A percentile compares a stretch with the other conserved stretches of the same genome.
phyloP scores from a whole-genome alignment of 2,888 invertebrate genomes.

The Euzetes globulus region DNA sequence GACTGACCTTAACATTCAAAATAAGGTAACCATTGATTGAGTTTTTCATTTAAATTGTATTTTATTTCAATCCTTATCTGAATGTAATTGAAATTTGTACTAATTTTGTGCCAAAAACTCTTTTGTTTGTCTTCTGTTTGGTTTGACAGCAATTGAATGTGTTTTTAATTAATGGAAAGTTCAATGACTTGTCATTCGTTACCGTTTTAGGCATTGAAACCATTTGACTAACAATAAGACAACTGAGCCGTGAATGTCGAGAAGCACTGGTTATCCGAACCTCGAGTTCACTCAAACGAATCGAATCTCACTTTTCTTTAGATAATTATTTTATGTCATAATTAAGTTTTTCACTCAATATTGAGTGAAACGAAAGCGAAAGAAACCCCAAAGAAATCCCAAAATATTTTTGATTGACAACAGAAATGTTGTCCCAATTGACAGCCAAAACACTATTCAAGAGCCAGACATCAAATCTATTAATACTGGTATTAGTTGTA shows the following conservation, averaged over 20 bases:
- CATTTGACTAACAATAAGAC: not conserved
- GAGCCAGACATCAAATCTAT: not conserved
- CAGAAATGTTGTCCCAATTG: not conserved
- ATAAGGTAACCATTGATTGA: not conserved
- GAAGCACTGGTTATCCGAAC: not conserved
- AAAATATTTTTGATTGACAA: not conserved
- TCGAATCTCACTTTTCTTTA: constrained; percentile 1
- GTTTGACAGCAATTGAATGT: not conserved
- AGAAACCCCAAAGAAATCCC: not conserved
- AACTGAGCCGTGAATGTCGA: constrained; percentile 2
- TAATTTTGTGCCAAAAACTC: not conserved
- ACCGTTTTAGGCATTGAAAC: not conserved
- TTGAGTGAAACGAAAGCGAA: not conserved
- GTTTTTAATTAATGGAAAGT: not conserved
- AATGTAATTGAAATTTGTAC: not conserved
- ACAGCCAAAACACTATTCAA: not conserved
- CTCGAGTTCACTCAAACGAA: not conserved
- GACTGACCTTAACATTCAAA: constrained; percentile 1
- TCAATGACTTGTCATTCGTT: not conserved
- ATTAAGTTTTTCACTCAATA: not conserved
- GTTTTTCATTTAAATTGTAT: not conserved
- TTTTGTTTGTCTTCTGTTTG: not conserved
- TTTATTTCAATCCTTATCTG: not conserved
- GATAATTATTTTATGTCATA: not conserved
- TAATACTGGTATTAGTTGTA: not conserved